A percentile compares a stretch with the other conserved stretches of the same genome.
phyloP scores from a whole-genome alignment of 2,113 vertebrate genomes.

The Tichodroma muraria region DNA sequence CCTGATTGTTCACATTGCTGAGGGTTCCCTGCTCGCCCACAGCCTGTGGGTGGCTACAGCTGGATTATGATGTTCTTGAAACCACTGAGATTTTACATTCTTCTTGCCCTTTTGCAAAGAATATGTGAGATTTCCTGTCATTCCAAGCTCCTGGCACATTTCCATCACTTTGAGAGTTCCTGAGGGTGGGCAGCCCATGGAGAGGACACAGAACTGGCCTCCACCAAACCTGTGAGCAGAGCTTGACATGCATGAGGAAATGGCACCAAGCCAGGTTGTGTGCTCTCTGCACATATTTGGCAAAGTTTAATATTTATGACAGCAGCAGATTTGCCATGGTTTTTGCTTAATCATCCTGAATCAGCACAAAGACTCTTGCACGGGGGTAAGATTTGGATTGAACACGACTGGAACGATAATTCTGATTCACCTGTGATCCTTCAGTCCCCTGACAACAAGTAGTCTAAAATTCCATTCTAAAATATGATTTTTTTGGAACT shows the following conservation, averaged over 20 bases:
- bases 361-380: not conserved
- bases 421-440: not conserved
- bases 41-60: not conserved
- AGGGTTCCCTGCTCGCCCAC: not conserved
- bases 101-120: not conserved
- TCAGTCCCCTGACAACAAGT: not conserved
- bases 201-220: not conserved
- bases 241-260: not conserved
- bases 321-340: not conserved
- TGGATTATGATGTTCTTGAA: not conserved
- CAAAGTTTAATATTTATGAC: not conserved
- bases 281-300: not conserved
- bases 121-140: not conserved
- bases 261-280: not conserved
- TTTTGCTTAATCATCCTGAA: not conserved
- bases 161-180: not conserved
- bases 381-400: rapidly evolving
- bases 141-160: not conserved
- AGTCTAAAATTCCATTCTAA: not conserved
- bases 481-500: not conserved
- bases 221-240: not conserved
- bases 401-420: not conserved
- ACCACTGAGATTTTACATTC: not conserved
- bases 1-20: not conserved
- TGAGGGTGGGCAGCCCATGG: not conserved